Conservation (phyloP, 1,140 invertebrate genomes). For the Aphelinus certus region DNA sequence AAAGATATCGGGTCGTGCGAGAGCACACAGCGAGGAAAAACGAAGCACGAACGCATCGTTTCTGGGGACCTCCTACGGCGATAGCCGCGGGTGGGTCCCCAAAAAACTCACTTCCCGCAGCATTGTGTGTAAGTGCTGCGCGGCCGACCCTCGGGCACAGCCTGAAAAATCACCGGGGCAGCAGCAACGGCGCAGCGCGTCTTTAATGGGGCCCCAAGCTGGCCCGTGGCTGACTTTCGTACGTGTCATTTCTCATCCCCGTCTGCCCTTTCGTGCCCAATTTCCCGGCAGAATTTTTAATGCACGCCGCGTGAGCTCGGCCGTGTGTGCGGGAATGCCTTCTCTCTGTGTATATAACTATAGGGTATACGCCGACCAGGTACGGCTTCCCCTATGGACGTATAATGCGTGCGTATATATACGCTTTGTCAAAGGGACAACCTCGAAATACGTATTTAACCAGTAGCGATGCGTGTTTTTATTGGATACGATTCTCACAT, state of each 20-base stretch:
- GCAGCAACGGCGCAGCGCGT: constrained; percentile 28
- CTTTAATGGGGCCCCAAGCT: constrained; percentile 53
- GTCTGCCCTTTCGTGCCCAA: constrained; percentile 49
- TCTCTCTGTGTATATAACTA: too few relatives aligned
- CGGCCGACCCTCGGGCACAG: too few relatives aligned
- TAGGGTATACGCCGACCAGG: too few relatives aligned
- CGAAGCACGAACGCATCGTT: too few relatives aligned
- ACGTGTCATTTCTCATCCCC: constrained; percentile 14
- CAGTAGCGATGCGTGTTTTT: neutral
- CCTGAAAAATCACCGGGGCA: too few relatives aligned
- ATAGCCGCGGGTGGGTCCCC: constrained; percentile 46
- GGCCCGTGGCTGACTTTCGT: constrained; percentile 21
- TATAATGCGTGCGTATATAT: too few relatives aligned
- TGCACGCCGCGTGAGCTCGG: neutral
- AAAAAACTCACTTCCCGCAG: constrained; percentile 55
- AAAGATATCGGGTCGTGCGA: too few relatives aligned
- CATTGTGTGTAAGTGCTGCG: constrained; percentile 47
- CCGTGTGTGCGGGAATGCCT: neutral
- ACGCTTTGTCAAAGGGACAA: neutral
- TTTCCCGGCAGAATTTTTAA: constrained; percentile 54
- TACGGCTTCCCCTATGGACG: too few relatives aligned
- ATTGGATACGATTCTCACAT: constrained; percentile 20
- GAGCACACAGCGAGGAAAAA: too few relatives aligned
- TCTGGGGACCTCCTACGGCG: constrained; percentile 51
- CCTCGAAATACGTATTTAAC: constrained; percentile 14